Evolutionary conservation across 2,888 invertebrate species (phyloP).

Genomic region (Dynastes maya): DNA sequence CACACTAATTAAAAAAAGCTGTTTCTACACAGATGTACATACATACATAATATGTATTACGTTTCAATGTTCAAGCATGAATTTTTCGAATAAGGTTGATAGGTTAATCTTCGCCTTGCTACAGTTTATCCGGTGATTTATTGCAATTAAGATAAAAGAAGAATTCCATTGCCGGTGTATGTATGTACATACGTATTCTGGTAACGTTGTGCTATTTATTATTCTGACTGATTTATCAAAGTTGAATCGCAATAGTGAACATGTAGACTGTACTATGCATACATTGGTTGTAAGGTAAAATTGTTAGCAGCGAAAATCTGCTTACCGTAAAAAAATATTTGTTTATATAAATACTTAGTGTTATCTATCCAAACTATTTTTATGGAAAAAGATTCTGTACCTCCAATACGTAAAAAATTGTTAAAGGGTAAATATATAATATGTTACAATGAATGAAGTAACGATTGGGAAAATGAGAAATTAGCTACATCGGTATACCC

Average conservation of each 20-base stretch:
- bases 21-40: background rate
- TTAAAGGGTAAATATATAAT: too few relatives aligned
- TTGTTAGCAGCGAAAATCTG: too few relatives aligned
- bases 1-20: background rate
- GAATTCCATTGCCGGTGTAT: background rate
- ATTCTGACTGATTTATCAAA: background rate
- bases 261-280: too few relatives aligned
- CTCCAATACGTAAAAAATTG: too few relatives aligned
- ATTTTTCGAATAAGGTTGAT: slow-evolving; percentile 1
- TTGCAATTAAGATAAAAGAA: slow-evolving; percentile 2
- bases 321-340: too few relatives aligned
- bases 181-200: background rate
- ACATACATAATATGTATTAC: background rate
- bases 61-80: background rate
- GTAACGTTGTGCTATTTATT: slow-evolving; percentile 18
- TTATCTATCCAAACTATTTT: too few relatives aligned
- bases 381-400: too few relatives aligned
- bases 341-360: too few relatives aligned
- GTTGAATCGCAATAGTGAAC: background rate
- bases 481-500: too few relatives aligned
- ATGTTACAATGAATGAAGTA: too few relatives aligned
- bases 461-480: too few relatives aligned
- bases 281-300: too few relatives aligned
- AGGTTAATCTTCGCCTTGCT: slow-evolving; percentile 12
- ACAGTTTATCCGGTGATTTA: background rate